Conservation (phyloP, 2,888 invertebrate species). For the Cylindroiulus punctatus region DNA sequence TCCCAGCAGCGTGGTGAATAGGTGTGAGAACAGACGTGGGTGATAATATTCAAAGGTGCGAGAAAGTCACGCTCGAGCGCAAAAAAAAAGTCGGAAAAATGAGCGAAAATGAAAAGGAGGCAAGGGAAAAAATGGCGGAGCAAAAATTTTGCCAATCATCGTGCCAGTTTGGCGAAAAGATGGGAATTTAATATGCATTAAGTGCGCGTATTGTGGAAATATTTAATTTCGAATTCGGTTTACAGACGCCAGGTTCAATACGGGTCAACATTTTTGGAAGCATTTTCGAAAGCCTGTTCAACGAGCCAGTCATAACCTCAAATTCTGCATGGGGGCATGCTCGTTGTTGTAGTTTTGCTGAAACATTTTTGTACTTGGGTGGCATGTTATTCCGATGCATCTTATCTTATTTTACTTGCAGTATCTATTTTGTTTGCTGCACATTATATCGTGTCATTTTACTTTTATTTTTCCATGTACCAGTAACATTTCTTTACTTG, state of each 20-base stretch:
- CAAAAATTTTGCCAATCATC: constrained; percentile 27
- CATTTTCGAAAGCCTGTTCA: background rate
- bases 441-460: no score
- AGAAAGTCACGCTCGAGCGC: constrained; percentile 20
- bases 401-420: no score
- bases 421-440: no score
- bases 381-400: no score
- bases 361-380: no score
- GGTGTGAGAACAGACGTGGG: constrained; percentile 38
- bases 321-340: background rate
- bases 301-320: background rate
- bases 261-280: constrained; percentile 23
- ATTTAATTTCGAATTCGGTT: constrained; percentile 23
- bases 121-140: background rate
- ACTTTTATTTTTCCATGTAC: no score
- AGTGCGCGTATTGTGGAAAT: constrained; percentile 4
- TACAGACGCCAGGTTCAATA: background rate
- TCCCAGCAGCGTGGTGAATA: constrained; percentile 5
- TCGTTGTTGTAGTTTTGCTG: no score
- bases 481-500: no score
- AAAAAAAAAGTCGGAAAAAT: constrained; percentile 41
- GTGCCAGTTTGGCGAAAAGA: constrained; percentile 16
- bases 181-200: constrained; percentile 38
- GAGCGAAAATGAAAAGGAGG: constrained; percentile 17
- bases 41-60: constrained; percentile 38